These are phyloP conservation scores for Dryadula phaetusa DNA, from an alignment of 2,888 invertebrate genomes.

Conservation along the genomic window DNA sequence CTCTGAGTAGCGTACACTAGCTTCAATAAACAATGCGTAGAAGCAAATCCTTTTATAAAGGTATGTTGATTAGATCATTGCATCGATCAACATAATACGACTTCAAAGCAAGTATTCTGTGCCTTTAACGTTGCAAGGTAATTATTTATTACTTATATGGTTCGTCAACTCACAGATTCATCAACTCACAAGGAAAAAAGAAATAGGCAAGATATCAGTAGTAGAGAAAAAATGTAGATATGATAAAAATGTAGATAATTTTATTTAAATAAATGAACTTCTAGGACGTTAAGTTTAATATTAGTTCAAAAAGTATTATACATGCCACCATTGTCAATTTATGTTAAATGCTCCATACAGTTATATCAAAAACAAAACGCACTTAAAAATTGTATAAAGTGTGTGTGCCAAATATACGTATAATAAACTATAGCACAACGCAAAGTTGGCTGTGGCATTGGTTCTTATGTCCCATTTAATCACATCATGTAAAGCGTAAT, in stretches of 20 bases:
- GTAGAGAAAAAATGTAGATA: too few relatives aligned
- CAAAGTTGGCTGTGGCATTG: neutral
- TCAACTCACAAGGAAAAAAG: neutral
- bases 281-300: too few relatives aligned
- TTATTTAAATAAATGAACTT: too few relatives aligned
- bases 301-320: too few relatives aligned
- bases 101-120: neutral
- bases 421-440: neutral
- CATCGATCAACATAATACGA: conserved; percentile 4
- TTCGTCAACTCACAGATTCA: too few relatives aligned
- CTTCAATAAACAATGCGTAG: conserved; percentile 1
- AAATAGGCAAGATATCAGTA: too few relatives aligned
- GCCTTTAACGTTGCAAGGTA: neutral
- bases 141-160: neutral
- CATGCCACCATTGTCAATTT: too few relatives aligned
- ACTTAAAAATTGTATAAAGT: too few relatives aligned
- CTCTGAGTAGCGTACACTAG: neutral
- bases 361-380: too few relatives aligned
- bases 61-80: conserved; percentile 9
- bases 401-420: too few relatives aligned
- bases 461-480: neutral
- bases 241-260: too few relatives aligned
- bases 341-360: too few relatives aligned
- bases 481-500: neutral
- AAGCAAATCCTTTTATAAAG: conserved; percentile 13